These are phyloP conservation scores for Leptopilina clavipes DNA, from an alignment of 1,140 invertebrate species.

Conservation along the genomic window DNA sequence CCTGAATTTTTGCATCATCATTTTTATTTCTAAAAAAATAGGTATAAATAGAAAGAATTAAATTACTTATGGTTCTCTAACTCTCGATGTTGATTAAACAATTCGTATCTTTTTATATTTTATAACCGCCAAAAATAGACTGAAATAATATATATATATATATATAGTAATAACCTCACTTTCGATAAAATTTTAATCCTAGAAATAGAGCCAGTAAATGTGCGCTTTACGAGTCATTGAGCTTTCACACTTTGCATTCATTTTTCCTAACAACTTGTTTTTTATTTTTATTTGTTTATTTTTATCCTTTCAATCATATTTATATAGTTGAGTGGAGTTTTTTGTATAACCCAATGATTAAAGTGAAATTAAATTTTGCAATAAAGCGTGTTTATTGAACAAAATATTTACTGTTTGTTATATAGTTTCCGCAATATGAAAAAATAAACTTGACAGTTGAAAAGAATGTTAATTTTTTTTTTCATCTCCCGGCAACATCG, in stretches of 20 bases:
- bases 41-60: too few relatives aligned
- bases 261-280: not conserved
- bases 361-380: not conserved
- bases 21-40: too few relatives aligned
- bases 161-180: not conserved
- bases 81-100: not conserved
- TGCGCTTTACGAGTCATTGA: slow-evolving; percentile 11
- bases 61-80: not conserved
- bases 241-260: not conserved
- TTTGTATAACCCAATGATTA: not conserved
- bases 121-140: not conserved
- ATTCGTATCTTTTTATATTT: not conserved
- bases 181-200: not conserved
- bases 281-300: not conserved
- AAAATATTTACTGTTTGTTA: not conserved
- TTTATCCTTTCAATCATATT: not conserved
- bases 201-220: not conserved
- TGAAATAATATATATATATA: too few relatives aligned
- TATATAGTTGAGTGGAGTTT: not conserved
- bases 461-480: not conserved
- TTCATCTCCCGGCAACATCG: not conserved
- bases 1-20: too few relatives aligned
- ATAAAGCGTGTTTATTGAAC: not conserved
- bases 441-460: not conserved
- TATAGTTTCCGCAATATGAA: not conserved